Percentiles rank a stretch among this genome's conserved stretches.
These are phyloP conservation scores for Catharus minimus DNA, from an alignment of 2,113 vertebrate species.

Conservation along the genomic window DNA sequence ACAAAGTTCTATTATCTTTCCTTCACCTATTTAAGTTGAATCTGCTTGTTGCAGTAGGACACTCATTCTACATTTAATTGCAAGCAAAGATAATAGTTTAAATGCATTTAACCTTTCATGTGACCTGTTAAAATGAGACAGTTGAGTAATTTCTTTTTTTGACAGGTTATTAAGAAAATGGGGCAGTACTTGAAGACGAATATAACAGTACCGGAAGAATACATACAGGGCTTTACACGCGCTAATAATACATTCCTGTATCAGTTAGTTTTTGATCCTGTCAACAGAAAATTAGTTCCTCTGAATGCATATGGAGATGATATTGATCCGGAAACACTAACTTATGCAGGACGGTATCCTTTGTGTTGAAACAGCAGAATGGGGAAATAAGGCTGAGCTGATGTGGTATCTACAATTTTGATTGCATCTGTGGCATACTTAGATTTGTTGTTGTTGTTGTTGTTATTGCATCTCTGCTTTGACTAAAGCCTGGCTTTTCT, in stretches of 20 bases:
- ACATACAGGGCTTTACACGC: slow-evolving; percentile 87
- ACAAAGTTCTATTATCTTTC: background rate
- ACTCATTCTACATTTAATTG: background rate
- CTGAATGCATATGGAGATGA: slow-evolving; percentile 88
- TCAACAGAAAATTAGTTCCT: slow-evolving; percentile 86
- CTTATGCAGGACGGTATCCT: slow-evolving; percentile 96
- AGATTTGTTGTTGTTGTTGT: background rate
- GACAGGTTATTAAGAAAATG: slow-evolving; percentile 94
- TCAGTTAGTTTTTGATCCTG: slow-evolving; percentile 94
- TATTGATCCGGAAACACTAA: slow-evolving; percentile 79
- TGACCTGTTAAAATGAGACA: background rate
- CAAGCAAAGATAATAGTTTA: background rate
- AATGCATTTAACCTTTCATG: background rate
- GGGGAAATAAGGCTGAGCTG: background rate
- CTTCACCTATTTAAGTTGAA: background rate
- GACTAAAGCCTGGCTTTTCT: background rate
- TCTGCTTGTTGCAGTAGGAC: background rate
- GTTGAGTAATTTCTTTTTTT: background rate
- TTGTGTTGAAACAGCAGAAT: slow-evolving; percentile 1
- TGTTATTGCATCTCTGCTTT: background rate
- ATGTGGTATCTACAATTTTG: background rate
- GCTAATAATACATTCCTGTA: slow-evolving; percentile 97
- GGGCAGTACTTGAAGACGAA: slow-evolving; percentile 95
- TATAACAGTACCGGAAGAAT: slow-evolving; percentile 86
- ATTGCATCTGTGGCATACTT: background rate